Evolutionary conservation across 2,113 vertebrate species (phyloP).

Genomic region (Peromyscus polionotus): DNA sequence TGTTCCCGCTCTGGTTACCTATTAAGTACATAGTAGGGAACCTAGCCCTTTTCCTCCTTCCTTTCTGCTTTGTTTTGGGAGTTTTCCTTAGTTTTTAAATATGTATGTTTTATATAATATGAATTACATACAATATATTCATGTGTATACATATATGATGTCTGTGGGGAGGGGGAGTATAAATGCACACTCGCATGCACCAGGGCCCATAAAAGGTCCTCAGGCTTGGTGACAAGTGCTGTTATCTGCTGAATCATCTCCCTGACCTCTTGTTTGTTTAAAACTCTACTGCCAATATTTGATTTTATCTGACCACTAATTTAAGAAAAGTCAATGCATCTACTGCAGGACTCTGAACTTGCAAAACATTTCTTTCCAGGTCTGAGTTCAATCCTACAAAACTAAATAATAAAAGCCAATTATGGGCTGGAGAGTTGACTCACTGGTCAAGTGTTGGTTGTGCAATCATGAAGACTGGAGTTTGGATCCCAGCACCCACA

Average conservation of each 20-base stretch:
- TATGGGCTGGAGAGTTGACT: not conserved
- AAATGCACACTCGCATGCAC: not conserved
- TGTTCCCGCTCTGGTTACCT: not conserved
- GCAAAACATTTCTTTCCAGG: not conserved
- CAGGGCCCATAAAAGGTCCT: no score
- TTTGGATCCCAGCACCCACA: not conserved
- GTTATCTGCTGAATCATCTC: not conserved
- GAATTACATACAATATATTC: not conserved
- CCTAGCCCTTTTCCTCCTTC: not conserved
- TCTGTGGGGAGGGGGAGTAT: not conserved
- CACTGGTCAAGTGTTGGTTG: not conserved
- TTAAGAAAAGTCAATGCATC: not conserved
- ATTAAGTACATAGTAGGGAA: constrained; percentile 3
- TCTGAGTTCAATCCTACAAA: not conserved
- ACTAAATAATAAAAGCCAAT: not conserved
- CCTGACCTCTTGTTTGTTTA: not conserved
- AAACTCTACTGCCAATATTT: not conserved
- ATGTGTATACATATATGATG: not conserved
- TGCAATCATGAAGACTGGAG: not conserved
- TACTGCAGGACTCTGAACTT: not conserved
- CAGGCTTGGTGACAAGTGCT: not conserved
- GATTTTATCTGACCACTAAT: not conserved
- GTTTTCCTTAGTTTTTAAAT: not conserved
- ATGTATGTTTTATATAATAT: not conserved
- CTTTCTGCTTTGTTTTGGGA: not conserved